These are phyloP conservation scores for Meiosimyza decipiens DNA, from an alignment of 2,888 invertebrate species.

Conservation along the genomic window DNA sequence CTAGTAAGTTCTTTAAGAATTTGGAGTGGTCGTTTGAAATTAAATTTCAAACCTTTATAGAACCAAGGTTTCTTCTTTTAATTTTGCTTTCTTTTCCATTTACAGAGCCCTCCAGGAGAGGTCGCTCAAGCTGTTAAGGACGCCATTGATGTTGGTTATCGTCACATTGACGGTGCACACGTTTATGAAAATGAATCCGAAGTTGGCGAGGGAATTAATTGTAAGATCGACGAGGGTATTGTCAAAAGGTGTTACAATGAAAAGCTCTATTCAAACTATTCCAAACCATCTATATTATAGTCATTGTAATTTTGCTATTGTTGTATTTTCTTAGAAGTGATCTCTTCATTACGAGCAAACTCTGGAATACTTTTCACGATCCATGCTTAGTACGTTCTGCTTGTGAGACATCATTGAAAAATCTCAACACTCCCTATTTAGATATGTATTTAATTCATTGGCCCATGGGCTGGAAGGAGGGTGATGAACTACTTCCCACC, in stretches of 20 bases:
- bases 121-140: conserved; percentile 76
- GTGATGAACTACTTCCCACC: conserved; percentile 72
- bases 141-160: conserved; percentile 81
- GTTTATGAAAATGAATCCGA: conserved; percentile 81
- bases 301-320: too few species aligned
- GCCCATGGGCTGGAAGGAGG: conserved; percentile 88
- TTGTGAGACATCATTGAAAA: conserved; percentile 74
- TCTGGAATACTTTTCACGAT: conserved; percentile 91
- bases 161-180: conserved; percentile 79
- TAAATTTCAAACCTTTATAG: not conserved
- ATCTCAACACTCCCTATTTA: conserved; percentile 80
- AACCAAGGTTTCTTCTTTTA: not conserved
- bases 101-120: conserved; percentile 73
- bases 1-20: too few species aligned
- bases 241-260: conserved; percentile 70
- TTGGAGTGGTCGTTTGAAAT: too few species aligned
- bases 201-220: conserved; percentile 76
- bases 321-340: conserved; percentile 66
- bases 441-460: conserved; percentile 93
- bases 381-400: conserved; percentile 79
- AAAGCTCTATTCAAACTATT: too few species aligned
- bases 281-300: too few species aligned
- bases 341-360: conserved; percentile 81
- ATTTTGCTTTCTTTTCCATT: not conserved
- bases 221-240: conserved; percentile 74